Conservation (phyloP, 2,113 vertebrate genomes). For the Paralichthys olivaceus region DNA sequence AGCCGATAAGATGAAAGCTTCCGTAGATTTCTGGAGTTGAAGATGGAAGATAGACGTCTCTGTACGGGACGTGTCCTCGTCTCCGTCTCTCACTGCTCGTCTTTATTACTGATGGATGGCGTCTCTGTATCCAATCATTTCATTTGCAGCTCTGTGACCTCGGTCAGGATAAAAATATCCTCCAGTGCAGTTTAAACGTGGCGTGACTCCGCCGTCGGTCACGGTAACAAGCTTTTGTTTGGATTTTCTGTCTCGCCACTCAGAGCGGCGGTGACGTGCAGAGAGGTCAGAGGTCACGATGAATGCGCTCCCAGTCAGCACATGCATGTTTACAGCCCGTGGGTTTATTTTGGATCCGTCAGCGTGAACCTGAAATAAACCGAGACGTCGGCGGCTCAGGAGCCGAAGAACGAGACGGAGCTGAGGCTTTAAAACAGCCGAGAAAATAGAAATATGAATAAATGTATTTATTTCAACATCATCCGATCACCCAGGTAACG, state of each 20-base stretch:
- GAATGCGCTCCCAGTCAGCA: constrained; percentile 27
- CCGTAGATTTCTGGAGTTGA: too few species aligned
- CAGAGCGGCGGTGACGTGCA: background rate
- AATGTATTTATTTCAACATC: background rate
- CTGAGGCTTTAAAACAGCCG: too few species aligned
- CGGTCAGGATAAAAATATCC: constrained; percentile 3
- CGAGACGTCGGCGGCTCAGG: too few species aligned
- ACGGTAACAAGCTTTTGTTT: constrained; percentile 32
- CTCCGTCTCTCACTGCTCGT: background rate
- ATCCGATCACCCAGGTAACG: background rate
- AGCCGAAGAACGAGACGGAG: too few species aligned
- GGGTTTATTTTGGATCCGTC: background rate
- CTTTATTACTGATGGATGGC: background rate
- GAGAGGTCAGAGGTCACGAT: constrained; percentile 40
- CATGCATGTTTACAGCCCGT: background rate
- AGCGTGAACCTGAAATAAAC: too few species aligned
- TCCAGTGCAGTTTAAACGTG: background rate
- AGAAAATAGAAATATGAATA: background rate
- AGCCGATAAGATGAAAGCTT: too few species aligned
- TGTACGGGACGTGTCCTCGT: background rate
- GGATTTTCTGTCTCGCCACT: background rate
- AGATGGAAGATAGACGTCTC: too few species aligned
- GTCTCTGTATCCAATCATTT: background rate
- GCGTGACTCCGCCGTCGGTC: constrained; percentile 30
- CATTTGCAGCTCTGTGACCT: background rate